Evolutionary conservation across 2,888 invertebrate genomes (phyloP).

Genomic region (Prosopocoilus inquinatus): DNA sequence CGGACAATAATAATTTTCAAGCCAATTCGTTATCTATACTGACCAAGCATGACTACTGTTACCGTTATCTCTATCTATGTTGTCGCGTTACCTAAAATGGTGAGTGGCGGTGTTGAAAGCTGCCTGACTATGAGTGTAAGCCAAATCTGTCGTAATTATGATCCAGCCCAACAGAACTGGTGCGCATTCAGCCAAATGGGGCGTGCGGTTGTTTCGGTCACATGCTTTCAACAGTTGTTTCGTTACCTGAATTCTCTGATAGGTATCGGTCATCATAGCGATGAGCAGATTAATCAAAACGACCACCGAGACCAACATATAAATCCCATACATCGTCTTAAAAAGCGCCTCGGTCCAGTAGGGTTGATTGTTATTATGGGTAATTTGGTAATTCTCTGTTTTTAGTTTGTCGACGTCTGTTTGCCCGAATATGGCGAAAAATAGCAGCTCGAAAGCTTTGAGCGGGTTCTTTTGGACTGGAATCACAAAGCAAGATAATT

Average conservation of each 20-base stretch:
- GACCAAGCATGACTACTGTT: too few species aligned
- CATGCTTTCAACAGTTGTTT: slow-evolving; percentile 22
- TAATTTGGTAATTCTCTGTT: slow-evolving; percentile 56
- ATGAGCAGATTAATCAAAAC: slow-evolving; percentile 99
- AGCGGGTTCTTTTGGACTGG: slow-evolving; percentile 89
- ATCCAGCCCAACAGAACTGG: slow-evolving; percentile 52
- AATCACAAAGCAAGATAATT: slow-evolving; percentile 60
- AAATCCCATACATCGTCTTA: slow-evolving; percentile 87
- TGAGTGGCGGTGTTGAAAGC: too few species aligned
- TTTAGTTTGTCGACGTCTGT: slow-evolving; percentile 80
- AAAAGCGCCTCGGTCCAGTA: slow-evolving; percentile 83
- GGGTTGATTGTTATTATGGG: slow-evolving; percentile 61
- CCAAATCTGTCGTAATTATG: slow-evolving; percentile 24
- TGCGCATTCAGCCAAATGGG: slow-evolving; percentile 27
- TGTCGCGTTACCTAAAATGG: too few species aligned
- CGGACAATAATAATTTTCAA: too few species aligned
- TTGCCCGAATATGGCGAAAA: slow-evolving; percentile 98
- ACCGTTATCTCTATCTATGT: too few species aligned
- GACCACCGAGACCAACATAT: slow-evolving; percentile 98
- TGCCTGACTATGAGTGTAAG: background rate
- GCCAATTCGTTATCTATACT: too few species aligned
- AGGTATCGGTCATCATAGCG: slow-evolving; percentile 99
- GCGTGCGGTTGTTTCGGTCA: background rate
- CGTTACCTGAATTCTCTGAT: slow-evolving; percentile 95
- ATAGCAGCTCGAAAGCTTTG: slow-evolving; percentile 94